Evolutionary conservation across 2,113 vertebrate genomes (phyloP).

Genomic region (Microcebus lehilahytsara): DNA sequence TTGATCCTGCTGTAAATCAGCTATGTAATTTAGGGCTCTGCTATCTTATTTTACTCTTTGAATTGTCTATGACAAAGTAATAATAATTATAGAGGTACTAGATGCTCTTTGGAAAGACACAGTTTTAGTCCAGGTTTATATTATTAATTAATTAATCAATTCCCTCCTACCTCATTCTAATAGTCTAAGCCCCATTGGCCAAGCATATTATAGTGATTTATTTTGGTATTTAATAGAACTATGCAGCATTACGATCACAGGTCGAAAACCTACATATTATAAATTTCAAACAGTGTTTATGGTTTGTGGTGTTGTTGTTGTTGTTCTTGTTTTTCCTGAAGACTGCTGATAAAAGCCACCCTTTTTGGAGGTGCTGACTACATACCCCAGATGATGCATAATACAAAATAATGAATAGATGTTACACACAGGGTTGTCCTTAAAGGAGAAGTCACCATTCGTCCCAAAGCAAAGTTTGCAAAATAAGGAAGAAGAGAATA

Average conservation of each 20-base stretch:
- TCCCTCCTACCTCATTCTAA: slow-evolving; percentile 10
- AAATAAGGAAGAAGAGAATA: slow-evolving; percentile 49
- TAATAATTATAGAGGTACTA: background rate
- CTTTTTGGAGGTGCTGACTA: slow-evolving; percentile 66
- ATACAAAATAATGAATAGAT: slow-evolving; percentile 59
- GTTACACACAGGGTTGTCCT: slow-evolving; percentile 20
- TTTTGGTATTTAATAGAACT: slow-evolving; percentile 32
- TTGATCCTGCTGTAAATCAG: background rate
- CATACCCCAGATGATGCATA: slow-evolving; percentile 70
- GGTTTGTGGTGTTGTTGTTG: slow-evolving; percentile 35
- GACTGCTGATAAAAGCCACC: slow-evolving; percentile 57
- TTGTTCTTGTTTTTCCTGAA: slow-evolving; percentile 30
- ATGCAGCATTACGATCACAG: background rate
- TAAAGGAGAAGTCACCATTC: slow-evolving; percentile 46
- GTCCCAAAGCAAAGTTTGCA: slow-evolving; percentile 53
- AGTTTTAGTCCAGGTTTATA: background rate
- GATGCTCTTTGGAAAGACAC: background rate
- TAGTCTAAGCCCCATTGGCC: background rate
- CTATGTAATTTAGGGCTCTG: background rate
- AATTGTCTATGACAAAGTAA: background rate
- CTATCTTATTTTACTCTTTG: background rate
- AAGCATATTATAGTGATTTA: slow-evolving; percentile 26
- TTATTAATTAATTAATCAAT: slow-evolving; percentile 31
- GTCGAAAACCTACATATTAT: background rate
- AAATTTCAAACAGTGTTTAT: slow-evolving; percentile 57